These are phyloP conservation scores for Acholoe squamosa DNA, from an alignment of 2,888 invertebrate species.

Conservation along the genomic window DNA sequence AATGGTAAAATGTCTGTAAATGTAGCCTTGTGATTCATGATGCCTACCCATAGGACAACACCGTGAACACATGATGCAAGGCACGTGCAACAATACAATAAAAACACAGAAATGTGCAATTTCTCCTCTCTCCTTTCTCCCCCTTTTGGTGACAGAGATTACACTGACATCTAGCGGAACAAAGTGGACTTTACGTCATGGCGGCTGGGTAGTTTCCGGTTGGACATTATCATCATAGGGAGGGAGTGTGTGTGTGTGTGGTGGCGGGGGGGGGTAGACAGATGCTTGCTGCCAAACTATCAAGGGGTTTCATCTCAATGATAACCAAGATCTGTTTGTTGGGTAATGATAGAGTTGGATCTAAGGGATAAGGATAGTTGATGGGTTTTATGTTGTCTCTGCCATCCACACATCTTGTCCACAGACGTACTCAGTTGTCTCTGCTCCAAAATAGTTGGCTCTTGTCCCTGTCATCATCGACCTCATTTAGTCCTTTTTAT, in stretches of 20 bases:
- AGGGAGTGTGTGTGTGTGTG: too few relatives aligned
- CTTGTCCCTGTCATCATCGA: too few relatives aligned
- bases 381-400: not conserved
- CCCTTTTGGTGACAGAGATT: not conserved
- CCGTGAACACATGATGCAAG: too few relatives aligned
- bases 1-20: too few relatives aligned
- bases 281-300: not conserved
- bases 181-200: constrained; percentile 12
- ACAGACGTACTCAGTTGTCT: too few relatives aligned
- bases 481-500: too few relatives aligned
- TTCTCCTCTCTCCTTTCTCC: not conserved
- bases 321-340: not conserved
- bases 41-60: too few relatives aligned
- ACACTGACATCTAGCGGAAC: constrained; percentile 10
- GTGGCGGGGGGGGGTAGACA: too few relatives aligned
- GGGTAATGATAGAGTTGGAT: not conserved
- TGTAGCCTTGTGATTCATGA: too few relatives aligned
- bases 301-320: not conserved
- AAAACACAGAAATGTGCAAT: too few relatives aligned
- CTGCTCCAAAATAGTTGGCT: too few relatives aligned
- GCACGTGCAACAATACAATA: too few relatives aligned
- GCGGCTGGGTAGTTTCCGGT: not conserved
- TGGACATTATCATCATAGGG: not conserved
- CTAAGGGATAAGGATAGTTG: not conserved
- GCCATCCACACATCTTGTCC: not conserved